These are phyloP conservation scores for Lasioglossum pauxillum DNA, from an alignment of 2,888 invertebrate species.

Conservation along the genomic window DNA sequence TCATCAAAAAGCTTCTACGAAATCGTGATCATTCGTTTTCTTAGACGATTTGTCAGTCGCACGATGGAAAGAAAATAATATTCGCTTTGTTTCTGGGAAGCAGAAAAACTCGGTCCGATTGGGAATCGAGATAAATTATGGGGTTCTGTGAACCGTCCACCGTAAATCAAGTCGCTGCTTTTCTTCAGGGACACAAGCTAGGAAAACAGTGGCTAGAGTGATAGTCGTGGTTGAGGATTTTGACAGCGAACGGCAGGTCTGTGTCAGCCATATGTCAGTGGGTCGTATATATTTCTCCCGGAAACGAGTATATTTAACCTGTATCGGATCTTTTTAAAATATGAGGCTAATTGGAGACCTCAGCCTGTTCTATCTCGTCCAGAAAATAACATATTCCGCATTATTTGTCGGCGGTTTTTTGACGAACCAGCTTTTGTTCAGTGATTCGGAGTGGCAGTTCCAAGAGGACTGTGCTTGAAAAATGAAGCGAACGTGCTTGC, in stretches of 20 bases:
- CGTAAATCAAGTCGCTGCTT: conserved; percentile 31
- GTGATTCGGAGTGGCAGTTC: not conserved
- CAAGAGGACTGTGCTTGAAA: not conserved
- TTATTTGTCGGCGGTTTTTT: not conserved
- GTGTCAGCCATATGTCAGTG: not conserved
- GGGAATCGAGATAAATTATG: conserved; percentile 34
- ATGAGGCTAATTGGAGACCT: not conserved
- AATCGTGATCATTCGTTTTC: not conserved
- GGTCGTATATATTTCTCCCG: not conserved
- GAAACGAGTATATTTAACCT: conserved; percentile 6
- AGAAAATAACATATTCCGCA: not conserved
- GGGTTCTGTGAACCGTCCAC: not conserved
- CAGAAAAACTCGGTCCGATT: not conserved
- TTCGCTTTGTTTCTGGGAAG: not conserved
- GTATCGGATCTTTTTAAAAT: not conserved
- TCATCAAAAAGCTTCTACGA: not conserved
- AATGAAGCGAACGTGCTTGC: conserved; percentile 6
- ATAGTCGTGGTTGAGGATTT: conserved; percentile 4
- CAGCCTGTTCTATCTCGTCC: not conserved
- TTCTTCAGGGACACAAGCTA: conserved; percentile 15
- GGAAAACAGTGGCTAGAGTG: conserved; percentile 26
- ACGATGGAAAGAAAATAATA: conserved; percentile 26
- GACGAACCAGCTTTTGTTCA: not conserved
- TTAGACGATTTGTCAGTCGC: not conserved
- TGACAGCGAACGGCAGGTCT: conserved; percentile 30